Evolutionary conservation across 2,797 vertebrate species (phyloP), one percentile per base, ranked within the genome.

Genomic region (Sebastes paucispinis): DNA sequence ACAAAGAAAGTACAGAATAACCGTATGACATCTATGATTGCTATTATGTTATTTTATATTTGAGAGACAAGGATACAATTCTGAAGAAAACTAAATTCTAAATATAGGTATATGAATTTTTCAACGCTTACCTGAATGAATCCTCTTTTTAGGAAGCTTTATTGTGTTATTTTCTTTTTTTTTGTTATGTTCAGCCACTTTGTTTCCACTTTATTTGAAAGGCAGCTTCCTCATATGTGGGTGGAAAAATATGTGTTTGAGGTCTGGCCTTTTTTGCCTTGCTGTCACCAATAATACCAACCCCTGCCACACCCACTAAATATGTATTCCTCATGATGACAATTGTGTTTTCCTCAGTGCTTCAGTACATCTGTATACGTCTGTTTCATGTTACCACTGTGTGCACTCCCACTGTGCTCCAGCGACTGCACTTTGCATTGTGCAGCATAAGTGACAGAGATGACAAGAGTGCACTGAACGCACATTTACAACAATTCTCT

Each of bases 401-500:
- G 12, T 68, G 34, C 32, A 57, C 54, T 73, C 68, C 55, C 25
- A 65, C 62, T 11, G 66, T 13, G 69, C 57, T 59, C 58, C 64
- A n/a, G 25, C 10, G 25, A 73, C 74, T 72, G 73, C 78, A 75
- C 39, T 62, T 69, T 73, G 50, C 73, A 81, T 63, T 13, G 4
- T 71, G 32, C 22, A 75, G n/a, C 62, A 20, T 31, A 34, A 75
- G 64, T 80, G 74, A 80, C 75, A 83, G 65, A 34, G 54, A 83
- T 83, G 86, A 83, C 84, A 83, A 22, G 0, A 73, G 69, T 22
- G 73, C 78, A 60, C 69, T 66, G 55, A 86, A 66, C 2, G 3
- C 52, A 73, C 75, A 79, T 82, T 84, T 82, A 83, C 75, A 84
- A 77, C 68, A 75, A 18, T 62, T 75, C 83, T 79, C 36, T 77